Evolutionary conservation across 2,888 invertebrate genomes (phyloP).

Genomic region (Nebria brevicollis): DNA sequence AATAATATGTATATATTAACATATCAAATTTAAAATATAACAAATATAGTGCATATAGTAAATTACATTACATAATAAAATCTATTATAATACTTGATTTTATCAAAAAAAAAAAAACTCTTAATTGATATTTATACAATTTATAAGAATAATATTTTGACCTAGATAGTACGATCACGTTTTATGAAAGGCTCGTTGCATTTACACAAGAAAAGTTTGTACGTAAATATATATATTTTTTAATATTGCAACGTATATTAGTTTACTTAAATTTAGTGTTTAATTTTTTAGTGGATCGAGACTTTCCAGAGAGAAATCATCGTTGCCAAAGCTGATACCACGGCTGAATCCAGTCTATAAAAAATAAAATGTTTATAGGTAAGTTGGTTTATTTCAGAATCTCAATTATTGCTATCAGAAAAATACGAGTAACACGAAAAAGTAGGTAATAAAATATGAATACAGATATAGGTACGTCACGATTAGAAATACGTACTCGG

Average conservation of each 20-base stretch:
- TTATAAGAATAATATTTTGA: conserved; percentile 38
- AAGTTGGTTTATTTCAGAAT: conserved; percentile 15
- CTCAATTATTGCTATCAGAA: no score
- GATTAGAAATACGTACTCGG: no score
- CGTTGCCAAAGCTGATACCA: conserved; percentile 87
- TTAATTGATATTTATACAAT: conserved; percentile 38
- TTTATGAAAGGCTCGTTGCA: conserved; percentile 40
- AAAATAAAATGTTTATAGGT: conserved; percentile 53
- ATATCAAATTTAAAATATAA: conserved; percentile 53
- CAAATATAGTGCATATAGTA: conserved; percentile 50
- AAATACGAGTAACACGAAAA: no score
- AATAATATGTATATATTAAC: conserved; percentile 50
- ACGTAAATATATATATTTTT: conserved; percentile 26
- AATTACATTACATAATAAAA: conserved; percentile 49
- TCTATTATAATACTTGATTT: conserved; percentile 49
- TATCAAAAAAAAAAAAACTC: conserved; percentile 37
- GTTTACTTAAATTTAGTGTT: conserved; percentile 51
- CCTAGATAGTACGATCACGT: conserved; percentile 46
- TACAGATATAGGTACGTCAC: no score
- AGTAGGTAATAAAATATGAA: no score
- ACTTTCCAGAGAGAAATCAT: conserved; percentile 94
- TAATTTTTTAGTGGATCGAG: conserved; percentile 88
- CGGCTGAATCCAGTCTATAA: conserved; percentile 89
- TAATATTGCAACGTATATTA: conserved; percentile 28
- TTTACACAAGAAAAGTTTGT: conserved; percentile 26